Percentiles rank a stretch among this genome's conserved stretches.
phyloP scores from a whole-genome alignment of 2,113 vertebrate genomes.

The Oriolus oriolus region DNA sequence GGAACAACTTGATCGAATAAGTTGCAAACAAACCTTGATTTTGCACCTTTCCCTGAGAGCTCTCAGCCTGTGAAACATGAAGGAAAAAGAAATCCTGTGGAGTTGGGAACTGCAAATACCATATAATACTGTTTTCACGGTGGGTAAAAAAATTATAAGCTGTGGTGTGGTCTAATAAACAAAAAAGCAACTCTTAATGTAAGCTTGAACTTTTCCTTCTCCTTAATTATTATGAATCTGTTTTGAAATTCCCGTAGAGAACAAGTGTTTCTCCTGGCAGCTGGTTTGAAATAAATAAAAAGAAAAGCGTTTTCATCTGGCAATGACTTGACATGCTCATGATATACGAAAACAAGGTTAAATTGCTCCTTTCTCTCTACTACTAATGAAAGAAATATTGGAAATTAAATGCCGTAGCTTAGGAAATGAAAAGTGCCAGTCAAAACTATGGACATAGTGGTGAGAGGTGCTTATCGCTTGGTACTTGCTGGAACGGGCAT shows the following conservation, averaged over 20 bases:
- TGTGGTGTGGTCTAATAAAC: background rate
- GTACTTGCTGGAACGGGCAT: background rate
- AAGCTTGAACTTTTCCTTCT: background rate
- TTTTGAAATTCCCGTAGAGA: conserved; percentile 14
- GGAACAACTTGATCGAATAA: background rate
- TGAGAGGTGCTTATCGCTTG: background rate
- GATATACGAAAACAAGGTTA: conserved; percentile 1
- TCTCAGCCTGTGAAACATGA: background rate
- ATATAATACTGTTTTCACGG: background rate
- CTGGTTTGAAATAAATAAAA: conserved; percentile 40
- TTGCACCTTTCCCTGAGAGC: background rate
- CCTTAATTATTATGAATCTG: background rate
- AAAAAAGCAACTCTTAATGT: background rate
- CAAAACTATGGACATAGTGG: background rate
- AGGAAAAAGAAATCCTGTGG: background rate
- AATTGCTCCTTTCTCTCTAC: background rate
- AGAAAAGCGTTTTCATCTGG: conserved; percentile 6
- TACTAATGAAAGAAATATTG: background rate
- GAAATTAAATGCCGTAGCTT: background rate
- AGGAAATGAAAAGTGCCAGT: background rate
- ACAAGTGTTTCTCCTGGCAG: background rate
- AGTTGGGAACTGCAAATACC: background rate
- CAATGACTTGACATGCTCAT: background rate
- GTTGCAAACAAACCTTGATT: background rate
- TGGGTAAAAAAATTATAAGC: background rate